A percentile compares a stretch with the other conserved stretches of the same genome.
Evolutionary conservation across 2,113 vertebrate genomes (phyloP).

Genomic region (Ptyas mucosa): DNA sequence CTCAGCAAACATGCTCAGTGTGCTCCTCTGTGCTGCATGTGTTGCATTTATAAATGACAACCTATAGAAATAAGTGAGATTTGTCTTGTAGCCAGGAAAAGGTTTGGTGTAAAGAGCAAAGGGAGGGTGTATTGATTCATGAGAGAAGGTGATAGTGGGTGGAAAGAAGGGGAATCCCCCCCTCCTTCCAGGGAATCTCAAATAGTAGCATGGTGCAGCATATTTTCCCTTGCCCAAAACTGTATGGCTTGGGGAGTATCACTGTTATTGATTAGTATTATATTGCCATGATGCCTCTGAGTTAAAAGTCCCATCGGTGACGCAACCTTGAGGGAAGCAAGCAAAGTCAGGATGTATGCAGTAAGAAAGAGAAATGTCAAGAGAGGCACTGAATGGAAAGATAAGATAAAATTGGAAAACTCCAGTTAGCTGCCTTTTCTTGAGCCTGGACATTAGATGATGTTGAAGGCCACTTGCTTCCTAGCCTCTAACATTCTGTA

Average conservation of each 20-base stretch:
- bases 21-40: not conserved
- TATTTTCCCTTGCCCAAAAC: not conserved
- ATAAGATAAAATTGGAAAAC: not conserved
- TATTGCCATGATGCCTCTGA: not conserved
- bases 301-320: not conserved
- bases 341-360: not conserved
- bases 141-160: not conserved
- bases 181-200: not conserved
- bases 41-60: not conserved
- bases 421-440: not conserved
- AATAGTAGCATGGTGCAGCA: no score
- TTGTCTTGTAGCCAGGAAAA: not conserved
- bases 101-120: not conserved
- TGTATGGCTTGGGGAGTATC: not conserved
- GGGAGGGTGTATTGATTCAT: not conserved
- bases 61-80: not conserved
- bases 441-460: not conserved
- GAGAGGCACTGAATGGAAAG: not conserved
- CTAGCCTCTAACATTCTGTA: not conserved
- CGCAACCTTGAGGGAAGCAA: not conserved
- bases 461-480: no score
- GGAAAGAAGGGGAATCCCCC: not conserved
- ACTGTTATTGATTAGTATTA: conserved; percentile 1
- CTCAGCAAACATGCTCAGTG: not conserved
- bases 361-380: not conserved